Evolutionary conservation across 2,888 invertebrate genomes (phyloP).

Genomic region (Cosmorhoe ocellata): DNA sequence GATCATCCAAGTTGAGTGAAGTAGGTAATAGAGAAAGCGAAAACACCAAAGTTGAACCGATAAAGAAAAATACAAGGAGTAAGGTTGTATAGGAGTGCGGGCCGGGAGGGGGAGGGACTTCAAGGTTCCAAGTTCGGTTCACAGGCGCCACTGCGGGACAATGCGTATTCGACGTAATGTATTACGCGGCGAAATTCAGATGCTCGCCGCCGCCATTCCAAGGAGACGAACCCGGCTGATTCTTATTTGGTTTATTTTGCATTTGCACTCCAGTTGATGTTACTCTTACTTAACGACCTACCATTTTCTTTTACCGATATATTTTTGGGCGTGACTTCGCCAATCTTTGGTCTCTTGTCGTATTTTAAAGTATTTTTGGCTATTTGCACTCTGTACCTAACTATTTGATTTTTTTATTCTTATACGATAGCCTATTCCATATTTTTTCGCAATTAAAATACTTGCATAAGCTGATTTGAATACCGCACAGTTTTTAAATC

Average conservation of each 20-base stretch:
- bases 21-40: conserved; percentile 24
- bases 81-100: conserved; percentile 48
- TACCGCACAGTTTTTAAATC: too few species aligned
- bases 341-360: neutral
- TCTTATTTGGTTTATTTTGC: too few species aligned
- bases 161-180: conserved; percentile 67
- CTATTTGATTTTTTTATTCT: too few species aligned
- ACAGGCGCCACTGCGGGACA: conserved; percentile 69
- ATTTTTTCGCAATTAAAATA: too few species aligned
- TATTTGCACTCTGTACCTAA: too few species aligned
- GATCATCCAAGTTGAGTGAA: neutral
- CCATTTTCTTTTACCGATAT: too few species aligned
- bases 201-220: conserved; percentile 13
- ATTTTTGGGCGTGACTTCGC: too few species aligned
- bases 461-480: too few species aligned
- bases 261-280: too few species aligned
- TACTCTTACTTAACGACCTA: too few species aligned
- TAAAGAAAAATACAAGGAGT: conserved; percentile 48
- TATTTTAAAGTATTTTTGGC: neutral
- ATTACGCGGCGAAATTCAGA: conserved; percentile 47
- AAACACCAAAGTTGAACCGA: conserved; percentile 28
- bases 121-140: conserved; percentile 58
- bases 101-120: conserved; percentile 36
- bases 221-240: conserved; percentile 6
- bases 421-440: too few species aligned